phyloP scores from a whole-genome alignment of 2,797 vertebrate species.

The Petrocephalus schoutedeni region DNA sequence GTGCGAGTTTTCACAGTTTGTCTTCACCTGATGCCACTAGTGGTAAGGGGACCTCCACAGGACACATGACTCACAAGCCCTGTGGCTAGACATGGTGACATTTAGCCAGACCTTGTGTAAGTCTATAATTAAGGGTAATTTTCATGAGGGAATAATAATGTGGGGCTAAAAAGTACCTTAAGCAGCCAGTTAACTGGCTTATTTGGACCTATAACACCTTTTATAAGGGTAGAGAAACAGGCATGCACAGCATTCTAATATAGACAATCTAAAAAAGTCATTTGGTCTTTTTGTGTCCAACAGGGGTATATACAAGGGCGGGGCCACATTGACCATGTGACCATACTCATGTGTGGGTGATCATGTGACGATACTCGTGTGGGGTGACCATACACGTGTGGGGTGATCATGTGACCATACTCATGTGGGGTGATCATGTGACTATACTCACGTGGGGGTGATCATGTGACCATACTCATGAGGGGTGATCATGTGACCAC shows the following conservation, averaged over 20 bases:
- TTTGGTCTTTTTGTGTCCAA: not conserved
- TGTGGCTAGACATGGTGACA: not conserved
- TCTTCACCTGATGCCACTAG: not conserved
- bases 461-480: not conserved
- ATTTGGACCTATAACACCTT: not conserved
- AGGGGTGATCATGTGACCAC: not conserved
- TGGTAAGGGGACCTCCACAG: not conserved
- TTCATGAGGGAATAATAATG: conserved; percentile 12
- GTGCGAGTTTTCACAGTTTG: not conserved
- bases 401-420: not conserved
- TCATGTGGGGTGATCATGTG: not conserved
- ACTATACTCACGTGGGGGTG: too few species aligned
- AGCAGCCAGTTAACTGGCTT: conserved; percentile 19
- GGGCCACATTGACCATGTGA: not conserved
- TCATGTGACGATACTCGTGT: too few species aligned
- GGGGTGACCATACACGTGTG: too few species aligned
- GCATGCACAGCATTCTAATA: not conserved
- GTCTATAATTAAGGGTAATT: conserved; percentile 21
- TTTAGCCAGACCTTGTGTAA: not conserved
- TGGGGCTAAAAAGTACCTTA: conserved; percentile 12
- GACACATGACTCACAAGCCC: not conserved
- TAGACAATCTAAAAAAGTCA: not conserved
- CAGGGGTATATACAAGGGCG: not conserved
- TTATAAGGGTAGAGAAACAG: not conserved
- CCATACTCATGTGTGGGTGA: too few species aligned